phyloP scores from a whole-genome alignment of 2,888 invertebrate genomes.

The Neoaliturus tenellus region DNA sequence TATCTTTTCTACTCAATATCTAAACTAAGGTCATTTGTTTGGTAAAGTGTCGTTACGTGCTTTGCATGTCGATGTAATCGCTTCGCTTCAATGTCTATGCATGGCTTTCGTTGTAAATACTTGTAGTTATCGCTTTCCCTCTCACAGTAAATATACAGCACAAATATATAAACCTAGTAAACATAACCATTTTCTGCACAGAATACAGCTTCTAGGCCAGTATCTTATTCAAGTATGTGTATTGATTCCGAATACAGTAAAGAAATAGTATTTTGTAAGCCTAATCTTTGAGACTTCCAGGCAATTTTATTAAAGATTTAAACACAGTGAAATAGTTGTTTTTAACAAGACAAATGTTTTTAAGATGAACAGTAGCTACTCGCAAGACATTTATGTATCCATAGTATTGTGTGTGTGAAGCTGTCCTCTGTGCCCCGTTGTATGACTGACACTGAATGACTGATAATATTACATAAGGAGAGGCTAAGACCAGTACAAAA shows the following conservation, averaged over 20 bases:
- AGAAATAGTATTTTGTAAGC: background rate
- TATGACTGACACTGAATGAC: constrained; percentile 43
- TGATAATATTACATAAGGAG: constrained; percentile 53
- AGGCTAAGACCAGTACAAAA: constrained; percentile 59
- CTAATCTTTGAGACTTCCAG: background rate
- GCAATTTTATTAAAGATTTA: background rate
- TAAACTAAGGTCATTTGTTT: constrained; percentile 41
- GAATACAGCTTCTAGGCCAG: constrained; percentile 45
- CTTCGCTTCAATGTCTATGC: constrained; percentile 42
- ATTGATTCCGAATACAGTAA: background rate
- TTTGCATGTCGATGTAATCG: constrained; percentile 38
- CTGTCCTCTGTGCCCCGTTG: constrained; percentile 44
- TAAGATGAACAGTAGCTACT: too few relatives aligned
- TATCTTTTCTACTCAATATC: constrained; percentile 56
- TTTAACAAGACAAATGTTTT: background rate
- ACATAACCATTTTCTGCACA: background rate
- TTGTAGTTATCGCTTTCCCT: background rate
- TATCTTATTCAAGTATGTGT: background rate
- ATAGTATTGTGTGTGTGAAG: constrained; percentile 24
- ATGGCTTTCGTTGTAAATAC: constrained; percentile 47
- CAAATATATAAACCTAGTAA: background rate
- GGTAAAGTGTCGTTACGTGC: constrained; percentile 21
- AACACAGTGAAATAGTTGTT: background rate
- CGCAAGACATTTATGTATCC: constrained; percentile 16
- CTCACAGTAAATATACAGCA: background rate